Base-by-base conservation (phyloP, 2,113 vertebrate genomes). In the Oenanthe oenanthe region DNA sequence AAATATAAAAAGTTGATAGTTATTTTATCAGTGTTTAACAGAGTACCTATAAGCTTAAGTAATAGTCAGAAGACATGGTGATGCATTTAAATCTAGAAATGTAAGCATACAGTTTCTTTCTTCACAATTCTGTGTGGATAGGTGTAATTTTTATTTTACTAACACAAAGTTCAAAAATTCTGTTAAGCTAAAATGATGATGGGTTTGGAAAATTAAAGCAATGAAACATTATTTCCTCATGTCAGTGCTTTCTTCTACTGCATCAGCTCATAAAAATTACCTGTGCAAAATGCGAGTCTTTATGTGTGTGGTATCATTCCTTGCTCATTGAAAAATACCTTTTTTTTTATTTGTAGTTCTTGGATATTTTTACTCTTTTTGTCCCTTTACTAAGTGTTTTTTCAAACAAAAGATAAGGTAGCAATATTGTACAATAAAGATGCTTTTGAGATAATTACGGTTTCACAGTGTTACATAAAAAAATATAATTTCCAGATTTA, bases 161-260 rank as follows among this genome's bases (percentile, higher is more conserved):
- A 31, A 48, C 24, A 9, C 38, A 45, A 15, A 62, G 19, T 40
- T 84, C 13, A 73, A 54, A 68, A 73, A 28, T 26, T 58, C 21
- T 60, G 4, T 34, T 43, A n/a, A 57, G 7, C 57, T 54, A 62
- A 71, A 78, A 22, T 0, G 1, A 28, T 48, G 21, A 28, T 58
- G 17, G 22, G 17, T 88, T 80, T 51, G 4, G 47, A 29, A 68
- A 66, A 4, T 15, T 84, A 32, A 84, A 43, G 4, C 5, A 36
- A 2, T 63, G 34, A 70, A 80, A 22, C 0, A 0, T 43, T 57
- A 8, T 67, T 53, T 87, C 28, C 13, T 31, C 19, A 6, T n/a
- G 28, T 43, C 14, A 20, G 2, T 56, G 21, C 7, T 85, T 89
- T 74, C n/a, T 86, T 71, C 36, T 21, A 50, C 28, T 43, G 15